These are phyloP conservation scores for Dipodomys merriami DNA, from an alignment of 2,113 vertebrate species.

Conservation along the genomic window DNA sequence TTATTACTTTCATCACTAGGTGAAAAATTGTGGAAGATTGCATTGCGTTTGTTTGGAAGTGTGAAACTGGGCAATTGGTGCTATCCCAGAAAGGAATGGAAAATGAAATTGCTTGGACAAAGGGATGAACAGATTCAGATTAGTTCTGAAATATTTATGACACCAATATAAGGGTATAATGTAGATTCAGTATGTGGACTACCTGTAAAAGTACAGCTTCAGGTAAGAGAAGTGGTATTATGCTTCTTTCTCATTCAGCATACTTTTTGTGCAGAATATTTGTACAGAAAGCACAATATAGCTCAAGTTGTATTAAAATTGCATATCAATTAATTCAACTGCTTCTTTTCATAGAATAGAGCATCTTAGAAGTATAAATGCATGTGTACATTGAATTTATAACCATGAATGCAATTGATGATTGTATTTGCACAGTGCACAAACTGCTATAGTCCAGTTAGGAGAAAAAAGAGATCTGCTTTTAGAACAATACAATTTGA, in stretches of 20 bases:
- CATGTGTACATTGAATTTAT: constrained; percentile 35
- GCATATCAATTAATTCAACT: constrained; percentile 63
- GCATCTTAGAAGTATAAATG: constrained; percentile 53
- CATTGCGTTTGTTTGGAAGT: constrained; percentile 68
- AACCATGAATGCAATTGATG: constrained; percentile 64
- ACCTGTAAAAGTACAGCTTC: constrained; percentile 56
- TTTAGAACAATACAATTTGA: constrained; percentile 63
- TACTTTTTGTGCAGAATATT: constrained; percentile 53
- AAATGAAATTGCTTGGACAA: constrained; percentile 77
- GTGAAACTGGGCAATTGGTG: constrained; percentile 59
- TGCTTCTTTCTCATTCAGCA: not conserved
- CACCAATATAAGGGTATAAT: constrained; percentile 51
- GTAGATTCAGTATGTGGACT: constrained; percentile 41
- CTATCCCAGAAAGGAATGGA: constrained; percentile 62
- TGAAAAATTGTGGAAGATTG: constrained; percentile 63
- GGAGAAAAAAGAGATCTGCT: constrained; percentile 36
- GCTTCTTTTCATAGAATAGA: constrained; percentile 41
- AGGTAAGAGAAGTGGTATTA: constrained; percentile 60
- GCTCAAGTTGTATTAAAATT: constrained; percentile 61
- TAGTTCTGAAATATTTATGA: constrained; percentile 78
- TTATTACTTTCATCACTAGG: constrained; percentile 23
- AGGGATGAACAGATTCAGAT: constrained; percentile 71
- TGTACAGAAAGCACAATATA: constrained; percentile 49
- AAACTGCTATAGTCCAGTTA: constrained; percentile 19
- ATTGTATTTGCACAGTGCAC: constrained; percentile 2